These are phyloP conservation scores for Glandiceps talaboti DNA, from an alignment of 53 echinoderm and acorn worm species.

Conservation along the genomic window DNA sequence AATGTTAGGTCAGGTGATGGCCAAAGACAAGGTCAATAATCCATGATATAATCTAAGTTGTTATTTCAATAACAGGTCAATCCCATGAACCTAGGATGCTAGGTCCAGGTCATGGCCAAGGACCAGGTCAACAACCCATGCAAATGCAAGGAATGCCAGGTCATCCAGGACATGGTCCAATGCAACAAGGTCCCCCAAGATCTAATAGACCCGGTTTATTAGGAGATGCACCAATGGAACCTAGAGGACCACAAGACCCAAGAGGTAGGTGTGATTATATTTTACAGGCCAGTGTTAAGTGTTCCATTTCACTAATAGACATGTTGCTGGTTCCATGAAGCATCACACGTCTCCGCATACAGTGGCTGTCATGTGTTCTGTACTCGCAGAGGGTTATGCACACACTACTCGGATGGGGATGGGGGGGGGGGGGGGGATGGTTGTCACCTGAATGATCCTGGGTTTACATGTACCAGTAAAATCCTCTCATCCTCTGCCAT, in stretches of 20 bases:
- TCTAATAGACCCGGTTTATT: not conserved
- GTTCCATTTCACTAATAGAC: not conserved
- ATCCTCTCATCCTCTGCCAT: too few species aligned
- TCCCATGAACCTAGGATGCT: not conserved
- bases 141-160: slow-evolving; percentile 16
- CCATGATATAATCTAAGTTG: not conserved
- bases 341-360: too few species aligned
- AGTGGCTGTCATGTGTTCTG: too few species aligned
- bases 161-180: slow-evolving; percentile 9
- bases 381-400: too few species aligned
- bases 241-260: too few species aligned
- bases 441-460: too few species aligned
- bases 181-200: slow-evolving; percentile 19
- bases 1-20: slow-evolving; percentile 2
- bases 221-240: not conserved
- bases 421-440: too few species aligned
- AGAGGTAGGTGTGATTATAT: not conserved
- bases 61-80: not conserved
- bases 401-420: too few species aligned
- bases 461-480: too few species aligned
- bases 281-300: too few species aligned
- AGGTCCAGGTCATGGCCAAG: not conserved
- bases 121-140: not conserved
- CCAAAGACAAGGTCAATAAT: slow-evolving; percentile 16
- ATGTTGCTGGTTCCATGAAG: not conserved